Evolutionary conservation across 2,113 vertebrate species (phyloP), one percentile per base, ranked within the genome.

Genomic region (Saiga tatarica): DNA sequence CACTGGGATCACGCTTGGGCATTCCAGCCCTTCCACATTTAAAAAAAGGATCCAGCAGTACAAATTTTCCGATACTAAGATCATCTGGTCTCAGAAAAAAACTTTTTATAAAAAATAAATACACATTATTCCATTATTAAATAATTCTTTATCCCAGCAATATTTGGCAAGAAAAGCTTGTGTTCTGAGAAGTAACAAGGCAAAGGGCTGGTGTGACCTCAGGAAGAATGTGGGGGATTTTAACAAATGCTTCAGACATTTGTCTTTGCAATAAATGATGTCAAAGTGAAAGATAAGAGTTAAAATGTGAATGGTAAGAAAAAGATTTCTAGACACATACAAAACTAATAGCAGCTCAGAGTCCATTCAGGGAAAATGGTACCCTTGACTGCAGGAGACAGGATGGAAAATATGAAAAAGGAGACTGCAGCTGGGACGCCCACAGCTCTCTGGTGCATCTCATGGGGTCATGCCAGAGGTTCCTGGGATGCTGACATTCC

Each of bases 301-400:
- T 36, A 57, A 92, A 95, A 93, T 92, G 0, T 0, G 13, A 97
- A 36, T 11, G 0, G 0, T 53, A 91, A 15, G 36, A 95, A 62
- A 96, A 92, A 96, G n/a, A 82, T 67, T 97, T 87, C 83, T 74
- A 92, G 76, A 92, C 25, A 95, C 47, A 52, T 0, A 0, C 50
- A 60, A 87, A 91, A 95, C 98, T 90, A 98, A 89, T 33, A 96
- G 91, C 42, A 91, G 60, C 74, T 89, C 62, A 71, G 93, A 93
- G 19, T 82, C 57, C 83, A 76, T 19, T 21, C 60, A 87, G 90
- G 88, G 78, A 19, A 95, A 97, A 67, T 11, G 30, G 4, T 7
- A 55, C n/a, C 11, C 4, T 7, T 53, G 53, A 92, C 19, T 9
- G 67, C 62, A 91, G 81, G 12, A 91, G 60, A 55, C 9, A 39